phyloP scores from a whole-genome alignment of 2,888 invertebrate genomes.

The Creontiades dilutus region DNA sequence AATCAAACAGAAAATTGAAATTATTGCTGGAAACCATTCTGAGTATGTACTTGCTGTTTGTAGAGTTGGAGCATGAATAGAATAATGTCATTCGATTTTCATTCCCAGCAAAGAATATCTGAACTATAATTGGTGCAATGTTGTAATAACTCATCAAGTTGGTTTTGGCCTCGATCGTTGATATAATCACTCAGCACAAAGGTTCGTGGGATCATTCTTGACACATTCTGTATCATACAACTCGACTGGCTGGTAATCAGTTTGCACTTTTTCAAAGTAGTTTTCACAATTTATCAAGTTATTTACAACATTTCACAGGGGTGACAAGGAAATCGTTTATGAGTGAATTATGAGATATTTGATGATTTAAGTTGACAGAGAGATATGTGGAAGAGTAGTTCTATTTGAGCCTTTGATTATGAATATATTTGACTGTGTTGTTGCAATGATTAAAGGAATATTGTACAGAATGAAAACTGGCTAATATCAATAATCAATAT shows the following conservation, averaged over 20 bases:
- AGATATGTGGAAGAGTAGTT: too few relatives aligned
- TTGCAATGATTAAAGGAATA: too few relatives aligned
- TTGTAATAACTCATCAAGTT: neutral
- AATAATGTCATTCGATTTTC: neutral
- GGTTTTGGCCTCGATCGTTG: neutral
- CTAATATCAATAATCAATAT: too few relatives aligned
- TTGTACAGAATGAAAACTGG: too few relatives aligned
- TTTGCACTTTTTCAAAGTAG: neutral
- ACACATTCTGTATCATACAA: neutral
- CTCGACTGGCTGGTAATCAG: neutral
- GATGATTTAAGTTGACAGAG: too few relatives aligned
- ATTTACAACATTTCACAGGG: too few relatives aligned
- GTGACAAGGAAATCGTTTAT: too few relatives aligned
- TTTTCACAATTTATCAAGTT: too few relatives aligned
- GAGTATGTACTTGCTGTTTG: neutral
- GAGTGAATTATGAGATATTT: too few relatives aligned
- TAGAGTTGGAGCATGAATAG: constrained; percentile 9
- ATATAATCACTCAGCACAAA: neutral
- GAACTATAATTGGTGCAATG: neutral
- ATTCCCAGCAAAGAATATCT: neutral
- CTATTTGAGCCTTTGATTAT: too few relatives aligned
- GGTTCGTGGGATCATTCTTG: neutral
- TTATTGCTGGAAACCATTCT: neutral
- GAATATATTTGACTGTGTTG: too few relatives aligned
- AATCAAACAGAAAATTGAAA: too few relatives aligned